phyloP scores from a whole-genome alignment of 2,113 vertebrate species.

The Hemiprocne comata region DNA sequence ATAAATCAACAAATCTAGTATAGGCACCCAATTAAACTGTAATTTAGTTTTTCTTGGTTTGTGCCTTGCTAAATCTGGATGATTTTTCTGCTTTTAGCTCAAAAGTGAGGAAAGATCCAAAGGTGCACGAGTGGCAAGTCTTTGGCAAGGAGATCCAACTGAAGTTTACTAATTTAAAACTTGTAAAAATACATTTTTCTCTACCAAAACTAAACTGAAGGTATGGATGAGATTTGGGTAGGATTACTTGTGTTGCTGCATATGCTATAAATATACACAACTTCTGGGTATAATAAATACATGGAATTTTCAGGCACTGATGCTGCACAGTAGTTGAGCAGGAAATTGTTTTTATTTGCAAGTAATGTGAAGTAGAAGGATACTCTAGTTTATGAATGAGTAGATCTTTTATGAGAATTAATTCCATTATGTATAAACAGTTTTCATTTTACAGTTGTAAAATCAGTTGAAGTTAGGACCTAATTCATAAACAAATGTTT shows the following conservation, averaged over 20 bases:
- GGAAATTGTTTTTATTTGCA: not conserved
- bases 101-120: constrained; percentile 10
- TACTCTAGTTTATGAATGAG: not conserved
- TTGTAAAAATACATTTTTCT: not conserved
- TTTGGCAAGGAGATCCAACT: not conserved
- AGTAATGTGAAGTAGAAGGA: not conserved
- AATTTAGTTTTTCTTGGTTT: constrained; percentile 17
- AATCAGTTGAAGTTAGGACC: not conserved
- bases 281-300: not conserved
- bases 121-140: not conserved
- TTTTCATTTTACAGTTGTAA: constrained; percentile 15
- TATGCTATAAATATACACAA: not conserved
- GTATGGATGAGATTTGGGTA: not conserved
- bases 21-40: constrained; percentile 25
- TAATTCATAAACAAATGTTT: not conserved
- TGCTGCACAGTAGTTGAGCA: not conserved
- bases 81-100: constrained; percentile 10
- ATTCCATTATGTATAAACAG: not conserved
- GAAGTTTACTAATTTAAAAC: not conserved
- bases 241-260: not conserved
- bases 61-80: not conserved
- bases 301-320: not conserved
- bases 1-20: not conserved
- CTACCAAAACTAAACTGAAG: not conserved
- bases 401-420: constrained; percentile 32